Percentiles rank a stretch among this genome's conserved stretches.
Evolutionary conservation across 2,888 invertebrate genomes (phyloP).

Genomic region (Hyppa rectilinea): DNA sequence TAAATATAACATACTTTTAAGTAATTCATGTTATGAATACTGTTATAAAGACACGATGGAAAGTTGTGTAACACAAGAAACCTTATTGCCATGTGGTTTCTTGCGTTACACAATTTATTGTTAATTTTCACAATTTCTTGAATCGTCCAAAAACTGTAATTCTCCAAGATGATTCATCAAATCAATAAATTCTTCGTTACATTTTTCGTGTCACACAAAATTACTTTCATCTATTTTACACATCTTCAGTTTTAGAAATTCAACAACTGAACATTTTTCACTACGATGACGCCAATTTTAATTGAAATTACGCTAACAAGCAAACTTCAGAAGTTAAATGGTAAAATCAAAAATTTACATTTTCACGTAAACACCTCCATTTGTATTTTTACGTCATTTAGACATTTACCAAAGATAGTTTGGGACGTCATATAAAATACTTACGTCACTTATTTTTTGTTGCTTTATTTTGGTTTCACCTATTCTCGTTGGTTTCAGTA

Average conservation of each 20-base stretch:
- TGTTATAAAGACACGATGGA: constrained; percentile 40
- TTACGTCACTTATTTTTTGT: no score
- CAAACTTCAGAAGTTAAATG: constrained; percentile 26
- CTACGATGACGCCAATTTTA: constrained; percentile 42
- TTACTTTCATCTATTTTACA: constrained; percentile 46
- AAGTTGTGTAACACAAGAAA: constrained; percentile 66
- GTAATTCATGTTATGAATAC: constrained; percentile 76
- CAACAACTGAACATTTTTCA: constrained; percentile 43
- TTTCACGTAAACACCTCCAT: constrained; percentile 67
- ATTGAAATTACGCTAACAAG: constrained; percentile 16
- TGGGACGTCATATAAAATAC: no score
- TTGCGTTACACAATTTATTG: constrained; percentile 57
- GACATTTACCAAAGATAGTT: no score
- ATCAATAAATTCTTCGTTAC: constrained; percentile 56
- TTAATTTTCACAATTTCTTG: constrained; percentile 45
- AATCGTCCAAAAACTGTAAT: constrained; percentile 14
- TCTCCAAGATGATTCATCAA: constrained; percentile 45
- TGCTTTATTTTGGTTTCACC: not conserved
- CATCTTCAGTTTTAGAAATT: constrained; percentile 31
- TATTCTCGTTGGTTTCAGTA: constrained; percentile 13
- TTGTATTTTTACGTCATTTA: constrained; percentile 56
- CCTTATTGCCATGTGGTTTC: constrained; percentile 58
- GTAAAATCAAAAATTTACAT: constrained; percentile 46
- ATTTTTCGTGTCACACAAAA: constrained; percentile 51
- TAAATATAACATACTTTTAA: not conserved